A percentile compares a stretch with the other conserved stretches of the same genome.
phyloP scores from a whole-genome alignment of 92 coral and sea anemone species.

The Meandrina meandrites region DNA sequence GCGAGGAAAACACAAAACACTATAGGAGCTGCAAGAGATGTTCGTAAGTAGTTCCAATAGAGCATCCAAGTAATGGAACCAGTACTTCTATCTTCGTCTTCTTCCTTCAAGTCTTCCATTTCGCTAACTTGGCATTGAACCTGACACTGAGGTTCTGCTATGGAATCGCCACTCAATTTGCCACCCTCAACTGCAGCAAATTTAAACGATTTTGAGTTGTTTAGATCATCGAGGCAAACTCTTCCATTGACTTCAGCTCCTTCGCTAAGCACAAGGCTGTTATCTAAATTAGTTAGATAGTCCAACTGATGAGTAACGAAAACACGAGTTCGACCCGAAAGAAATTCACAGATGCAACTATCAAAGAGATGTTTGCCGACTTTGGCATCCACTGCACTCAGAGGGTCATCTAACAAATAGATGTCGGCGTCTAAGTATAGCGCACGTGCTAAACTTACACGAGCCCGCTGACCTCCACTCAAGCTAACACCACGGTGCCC shows the following conservation, averaged over 20 bases:
- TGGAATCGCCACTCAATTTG: too few species aligned
- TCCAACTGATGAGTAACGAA: slow-evolving; percentile 17
- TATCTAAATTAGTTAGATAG: background rate
- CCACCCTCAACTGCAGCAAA: background rate
- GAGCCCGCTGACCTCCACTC: slow-evolving; percentile 30
- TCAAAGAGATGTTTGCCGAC: slow-evolving; percentile 31
- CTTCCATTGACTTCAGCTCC: background rate
- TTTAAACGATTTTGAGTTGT: background rate
- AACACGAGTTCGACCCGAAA: slow-evolving; percentile 15
- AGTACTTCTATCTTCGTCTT: slow-evolving; percentile 14
- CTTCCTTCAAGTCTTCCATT: slow-evolving; percentile 15
- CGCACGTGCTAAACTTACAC: slow-evolving; percentile 35
- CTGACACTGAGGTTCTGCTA: background rate
- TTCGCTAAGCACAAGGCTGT: slow-evolving; percentile 1
- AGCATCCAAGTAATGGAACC: slow-evolving; percentile 24
- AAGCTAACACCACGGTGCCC: slow-evolving; percentile 27
- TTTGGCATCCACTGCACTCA: slow-evolving; percentile 34
- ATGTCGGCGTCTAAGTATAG: slow-evolving; percentile 24
- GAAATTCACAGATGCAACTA: slow-evolving; percentile 20
- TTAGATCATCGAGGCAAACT: background rate
- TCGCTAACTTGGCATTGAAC: background rate
- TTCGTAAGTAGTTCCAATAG: slow-evolving; percentile 20
- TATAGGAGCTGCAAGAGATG: background rate
- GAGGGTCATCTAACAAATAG: slow-evolving; percentile 24
- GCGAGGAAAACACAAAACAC: background rate